A percentile compares a stretch with the other conserved stretches of the same genome.
phyloP scores from a whole-genome alignment of 1,140 invertebrate genomes.

The Nasonia giraulti region DNA sequence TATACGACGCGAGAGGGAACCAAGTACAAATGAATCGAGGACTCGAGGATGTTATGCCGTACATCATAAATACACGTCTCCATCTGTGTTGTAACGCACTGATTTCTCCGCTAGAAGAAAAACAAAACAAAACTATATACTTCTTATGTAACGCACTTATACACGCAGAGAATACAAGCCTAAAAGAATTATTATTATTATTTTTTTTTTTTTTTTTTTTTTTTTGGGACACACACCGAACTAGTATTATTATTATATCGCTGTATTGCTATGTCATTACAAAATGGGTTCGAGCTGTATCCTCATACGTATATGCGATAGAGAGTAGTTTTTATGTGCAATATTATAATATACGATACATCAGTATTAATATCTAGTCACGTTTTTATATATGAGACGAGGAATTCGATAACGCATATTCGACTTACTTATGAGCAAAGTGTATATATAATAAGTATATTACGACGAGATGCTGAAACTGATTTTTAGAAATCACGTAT shows the following conservation, averaged over 20 bases:
- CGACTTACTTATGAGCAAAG: constrained; percentile 1
- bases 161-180: neutral
- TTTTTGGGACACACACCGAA: neutral
- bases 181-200: constrained; percentile 7
- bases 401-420: neutral
- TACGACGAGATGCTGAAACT: neutral
- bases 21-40: neutral
- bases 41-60: neutral
- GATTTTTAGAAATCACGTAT: no score
- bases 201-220: no score
- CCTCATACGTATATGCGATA: neutral
- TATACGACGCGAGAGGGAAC: neutral
- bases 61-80: neutral
- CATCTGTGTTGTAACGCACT: neutral
- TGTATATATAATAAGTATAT: neutral
- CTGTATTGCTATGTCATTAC: neutral
- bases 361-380: constrained; percentile 11
- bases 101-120: neutral
- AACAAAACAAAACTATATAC: neutral
- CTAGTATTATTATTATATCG: neutral
- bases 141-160: no score
- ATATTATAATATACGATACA: neutral
- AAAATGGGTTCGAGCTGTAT: no score
- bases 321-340: neutral
- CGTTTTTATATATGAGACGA: constrained; percentile 19